Conservation (phyloP, 2,888 invertebrate species). For the Drosophila koepferae region DNA sequence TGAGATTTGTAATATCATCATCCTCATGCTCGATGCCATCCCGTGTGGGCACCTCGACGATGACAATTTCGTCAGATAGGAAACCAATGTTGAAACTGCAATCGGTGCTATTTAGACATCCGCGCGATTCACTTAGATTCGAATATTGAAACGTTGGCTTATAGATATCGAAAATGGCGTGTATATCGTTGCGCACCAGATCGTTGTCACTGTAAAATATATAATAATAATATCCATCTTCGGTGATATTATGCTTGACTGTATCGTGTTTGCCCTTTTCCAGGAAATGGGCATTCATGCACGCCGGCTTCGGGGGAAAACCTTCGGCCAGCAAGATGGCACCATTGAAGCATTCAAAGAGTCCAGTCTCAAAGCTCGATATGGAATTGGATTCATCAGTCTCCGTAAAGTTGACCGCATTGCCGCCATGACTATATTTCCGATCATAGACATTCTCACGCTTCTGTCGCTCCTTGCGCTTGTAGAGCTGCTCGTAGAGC, state of each 20-base stretch:
- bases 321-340: conserved; percentile 90
- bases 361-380: conserved; percentile 93
- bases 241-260: conserved; percentile 89
- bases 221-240: conserved; percentile 94
- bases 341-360: conserved; percentile 91
- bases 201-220: conserved; percentile 96
- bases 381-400: conserved; percentile 88
- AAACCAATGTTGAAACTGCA: conserved; percentile 91
- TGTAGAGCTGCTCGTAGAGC: conserved; percentile 79
- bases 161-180: conserved; percentile 93
- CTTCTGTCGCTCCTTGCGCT: conserved; percentile 79
- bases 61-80: conserved; percentile 91
- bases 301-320: conserved; percentile 89
- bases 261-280: conserved; percentile 89
- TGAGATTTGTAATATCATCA: conserved; percentile 90
- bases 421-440: conserved; percentile 92
- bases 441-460: conserved; percentile 88
- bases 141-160: conserved; percentile 93
- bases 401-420: conserved; percentile 87
- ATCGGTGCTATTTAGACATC: conserved; percentile 91
- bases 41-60: conserved; percentile 93
- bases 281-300: conserved; percentile 89
- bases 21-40: conserved; percentile 92
- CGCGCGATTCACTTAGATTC: conserved; percentile 84
- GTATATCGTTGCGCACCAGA: conserved; percentile 91